Base-by-base conservation (phyloP, 2,888 invertebrate genomes). In the Ophioninae sp. region DNA sequence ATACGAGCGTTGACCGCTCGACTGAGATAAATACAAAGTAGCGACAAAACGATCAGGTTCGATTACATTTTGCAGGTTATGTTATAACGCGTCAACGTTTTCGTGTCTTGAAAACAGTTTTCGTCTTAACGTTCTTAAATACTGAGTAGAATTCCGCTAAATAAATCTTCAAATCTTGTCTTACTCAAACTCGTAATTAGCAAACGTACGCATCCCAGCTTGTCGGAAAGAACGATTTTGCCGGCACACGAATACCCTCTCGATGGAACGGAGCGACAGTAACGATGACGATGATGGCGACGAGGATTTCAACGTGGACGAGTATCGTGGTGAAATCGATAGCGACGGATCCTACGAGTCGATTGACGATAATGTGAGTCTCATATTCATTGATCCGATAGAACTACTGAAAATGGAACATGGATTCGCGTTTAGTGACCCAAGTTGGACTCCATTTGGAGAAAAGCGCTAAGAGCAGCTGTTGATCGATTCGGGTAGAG, bases 261-360 rank as follows among this genome's bases (percentile, higher is more conserved):
- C 30, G 37, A 84, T 84, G 78, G 87, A 88, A 44, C 41, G 23
- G 1, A 89, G 88, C 81, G 89, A 89, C 23, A 39, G 59, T 22
- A 84, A 83, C n/a, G 88, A 89, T 6, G 81, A 79, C 81, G 77
- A 61, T 6, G 82, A 86, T 6, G 85, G 86, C 37, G 83, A 87
- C 64, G 86, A 86, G 3, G 89, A 91, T 79, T 90, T 90, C 61
- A 87, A 88, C n/a, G 79, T 88, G 0, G 87, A 90, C 3, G 88
- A 91, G 63, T 89, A 89, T 84, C 85, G 76, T 5, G 87, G 89
- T 37, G 88, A 89, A 30, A 79, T 88, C 22, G 91, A 90, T 30
- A 92, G 91, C 69, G 91, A 92, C 51, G 91, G 90, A 23, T 91
- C 90, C 8, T 88, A 84, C 20, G 81, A 75, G 10, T 59, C 68